Base-by-base conservation (phyloP, 2,888 invertebrate genomes). In the Drosophila koepferae region DNA sequence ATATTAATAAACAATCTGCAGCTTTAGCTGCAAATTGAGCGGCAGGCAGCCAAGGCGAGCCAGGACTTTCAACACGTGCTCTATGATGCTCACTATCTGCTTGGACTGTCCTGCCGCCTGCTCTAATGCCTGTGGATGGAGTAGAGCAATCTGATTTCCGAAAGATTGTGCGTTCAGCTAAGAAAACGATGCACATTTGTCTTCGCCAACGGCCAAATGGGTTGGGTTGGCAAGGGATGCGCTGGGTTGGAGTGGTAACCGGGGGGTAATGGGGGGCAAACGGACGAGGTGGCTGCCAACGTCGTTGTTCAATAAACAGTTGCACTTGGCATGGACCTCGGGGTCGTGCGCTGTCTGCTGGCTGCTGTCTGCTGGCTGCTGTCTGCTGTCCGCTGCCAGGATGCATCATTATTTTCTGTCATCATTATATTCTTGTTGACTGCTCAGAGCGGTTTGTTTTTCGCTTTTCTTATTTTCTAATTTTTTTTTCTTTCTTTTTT, bases 331-430 rank as follows among this genome's bases (percentile, higher is more conserved):
- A 70, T 68, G 67, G 73, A 67, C 71, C 60, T 51, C 48, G 72
- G 66, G 63, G 62, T 38, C 54, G 51, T 34, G 2, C 53, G 46
- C 70, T 34, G n/a, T 2, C 28, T 44, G 20, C 18, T 43, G 49
- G n/a, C 49, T 60, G 63, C 78, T 71, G 77, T 62, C 71, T 58
- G 40, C 34, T 58, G 55, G 28, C 69, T 54, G 60, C 40, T 20
- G 49, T 14, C 53, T 60, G 63, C 74, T 74, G 77, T 60, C 71
- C 54, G 66, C 71, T 60, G 74, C 74, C 87, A 82, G 88, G 88
- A 87, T 87, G 89, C 89, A 87, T 87, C 86, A 87, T 87, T 87
- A 89, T 87, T 87, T 87, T 89, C 89, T 87, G 89, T 87, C 86
- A 87, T 89, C 88, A 87, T 87, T 87, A 86, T 88, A 88, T 83